These are phyloP conservation scores for Parnassius smintheus DNA, from an alignment of 2,888 invertebrate genomes.

Conservation along the genomic window DNA sequence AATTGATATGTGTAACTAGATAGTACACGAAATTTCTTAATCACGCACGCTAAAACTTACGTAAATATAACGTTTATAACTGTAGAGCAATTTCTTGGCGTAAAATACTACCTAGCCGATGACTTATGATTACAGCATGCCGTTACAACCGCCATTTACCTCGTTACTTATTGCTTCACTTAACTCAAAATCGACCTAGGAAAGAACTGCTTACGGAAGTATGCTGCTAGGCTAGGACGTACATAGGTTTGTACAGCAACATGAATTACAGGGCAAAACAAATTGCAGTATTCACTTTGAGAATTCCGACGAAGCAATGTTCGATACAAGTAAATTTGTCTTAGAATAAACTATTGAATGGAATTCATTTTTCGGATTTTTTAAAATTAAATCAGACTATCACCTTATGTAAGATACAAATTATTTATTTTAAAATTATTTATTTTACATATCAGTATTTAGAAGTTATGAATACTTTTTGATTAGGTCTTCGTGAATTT, in stretches of 20 bases:
- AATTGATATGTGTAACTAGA: no score
- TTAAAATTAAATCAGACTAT: no score
- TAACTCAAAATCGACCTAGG: conserved; percentile 59
- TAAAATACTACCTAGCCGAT: conserved; percentile 21
- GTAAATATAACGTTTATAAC: conserved; percentile 3
- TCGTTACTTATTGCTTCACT: conserved; percentile 37
- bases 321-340: conserved; percentile 35
- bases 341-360: no score
- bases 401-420: no score
- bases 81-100: conserved; percentile 16
- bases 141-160: conserved; percentile 26
- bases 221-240: conserved; percentile 42
- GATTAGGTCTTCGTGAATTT: no score
- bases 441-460: no score
- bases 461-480: no score
- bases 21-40: no score
- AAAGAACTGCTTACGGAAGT: conserved; percentile 60
- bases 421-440: no score
- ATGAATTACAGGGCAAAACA: conserved; percentile 41
- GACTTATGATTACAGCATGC: conserved; percentile 26
- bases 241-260: conserved; percentile 39
- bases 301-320: conserved; percentile 31
- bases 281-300: conserved; percentile 24
- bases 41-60: no score
- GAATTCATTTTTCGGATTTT: no score